Conservation (phyloP, 2,888 invertebrate genomes). For the Drosophila maculinotata region DNA sequence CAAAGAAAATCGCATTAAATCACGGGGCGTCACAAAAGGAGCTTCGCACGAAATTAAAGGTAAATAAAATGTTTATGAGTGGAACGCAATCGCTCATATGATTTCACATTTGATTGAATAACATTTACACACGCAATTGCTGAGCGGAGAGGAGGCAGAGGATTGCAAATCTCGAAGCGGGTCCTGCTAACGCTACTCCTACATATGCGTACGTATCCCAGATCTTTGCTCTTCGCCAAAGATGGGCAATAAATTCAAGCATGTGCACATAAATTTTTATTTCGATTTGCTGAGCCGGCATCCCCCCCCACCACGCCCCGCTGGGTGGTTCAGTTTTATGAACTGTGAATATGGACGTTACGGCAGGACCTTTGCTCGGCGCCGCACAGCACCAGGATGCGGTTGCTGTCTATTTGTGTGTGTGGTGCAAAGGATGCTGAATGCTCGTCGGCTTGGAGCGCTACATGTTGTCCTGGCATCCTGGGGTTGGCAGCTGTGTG, state of each 20-base stretch:
- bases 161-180: slow-evolving; percentile 2
- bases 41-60: slow-evolving; percentile 79
- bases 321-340: slow-evolving; percentile 62
- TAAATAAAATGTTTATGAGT: slow-evolving; percentile 81
- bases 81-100: slow-evolving; percentile 74
- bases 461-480: slow-evolving; percentile 9
- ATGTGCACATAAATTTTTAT: slow-evolving; percentile 81
- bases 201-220: slow-evolving; percentile 2
- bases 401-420: slow-evolving; percentile 16
- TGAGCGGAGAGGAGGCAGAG: neutral
- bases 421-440: slow-evolving; percentile 27
- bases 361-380: slow-evolving; percentile 34
- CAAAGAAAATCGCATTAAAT: slow-evolving; percentile 62
- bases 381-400: slow-evolving; percentile 19
- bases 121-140: slow-evolving; percentile 77
- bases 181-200: slow-evolving; percentile 11
- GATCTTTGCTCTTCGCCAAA: slow-evolving; percentile 22
- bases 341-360: slow-evolving; percentile 72
- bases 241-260: slow-evolving; percentile 77
- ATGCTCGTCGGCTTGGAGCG: slow-evolving; percentile 29
- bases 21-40: slow-evolving; percentile 67
- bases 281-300: slow-evolving; percentile 70
- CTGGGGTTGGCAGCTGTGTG: no score
- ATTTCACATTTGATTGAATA: slow-evolving; percentile 80
- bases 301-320: slow-evolving; percentile 1